Evolutionary conservation across 2,113 vertebrate species (phyloP), one percentile per base, ranked within the genome.

Genomic region (Cygnus buccinator): DNA sequence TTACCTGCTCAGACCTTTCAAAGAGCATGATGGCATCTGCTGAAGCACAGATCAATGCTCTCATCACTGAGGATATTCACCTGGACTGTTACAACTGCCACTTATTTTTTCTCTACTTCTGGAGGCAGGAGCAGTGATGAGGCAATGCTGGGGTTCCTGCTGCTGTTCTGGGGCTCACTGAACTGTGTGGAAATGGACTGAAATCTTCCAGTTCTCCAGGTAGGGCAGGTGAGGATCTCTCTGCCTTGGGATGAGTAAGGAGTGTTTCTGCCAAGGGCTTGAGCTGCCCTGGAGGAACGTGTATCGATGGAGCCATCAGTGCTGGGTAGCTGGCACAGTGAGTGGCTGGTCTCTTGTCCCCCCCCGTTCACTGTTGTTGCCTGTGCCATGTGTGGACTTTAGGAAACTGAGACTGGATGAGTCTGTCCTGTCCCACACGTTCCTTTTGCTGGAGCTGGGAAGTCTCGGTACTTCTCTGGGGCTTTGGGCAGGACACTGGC

Each of bases 401-500:
- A 23, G 48, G n/a, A 72, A 50, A 39, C 23, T 54, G 50, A n/a
- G 21, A 39, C 18, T 37, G 50, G 48, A 31, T 9, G 9, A 37
- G 25, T 37, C 33, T 11, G 29, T 18, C 48, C 52, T 48, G n/a
- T 31, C 17, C 54, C 9, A 28, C 11, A 31, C 9, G 4, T 35
- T 72, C n/a, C 52, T 35, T 37, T 37, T 37, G 20, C 26, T 72
- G 70, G 35, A 13, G 37, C 28, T 35, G 35, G 33, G 52, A 39
- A 39, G 23, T 21, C 35, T 10, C 4, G 26, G 35, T 33, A 28
- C 54, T 41, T 41, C 43, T 39, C 17, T 8, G 37, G 62, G 25
- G 23, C 35, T 28, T 22, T 54, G 17, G 59, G 16, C 39, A 26
- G 23, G 6, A 52, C 9, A 0, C 0, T 44, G 21, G 4, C 9